Evolutionary conservation across 2,113 vertebrate species (phyloP).

Genomic region (Aegithalos caudatus): DNA sequence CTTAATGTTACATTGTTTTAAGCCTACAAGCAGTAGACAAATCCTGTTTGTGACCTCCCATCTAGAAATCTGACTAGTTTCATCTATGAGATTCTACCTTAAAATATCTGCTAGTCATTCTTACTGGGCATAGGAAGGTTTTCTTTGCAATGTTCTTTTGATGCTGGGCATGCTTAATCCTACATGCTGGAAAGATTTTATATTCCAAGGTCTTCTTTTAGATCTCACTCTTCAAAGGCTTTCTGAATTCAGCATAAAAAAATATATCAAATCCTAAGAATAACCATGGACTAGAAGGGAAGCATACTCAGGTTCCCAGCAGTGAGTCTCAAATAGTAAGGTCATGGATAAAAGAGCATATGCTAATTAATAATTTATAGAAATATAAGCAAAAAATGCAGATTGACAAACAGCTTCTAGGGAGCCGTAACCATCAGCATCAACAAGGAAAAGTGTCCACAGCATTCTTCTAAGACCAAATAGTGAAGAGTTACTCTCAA

Average conservation of each 20-base stretch:
- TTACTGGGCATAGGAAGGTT: not conserved
- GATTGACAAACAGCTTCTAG: not conserved
- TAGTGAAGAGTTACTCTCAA: not conserved
- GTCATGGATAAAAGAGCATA: not conserved
- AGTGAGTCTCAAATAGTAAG: not conserved
- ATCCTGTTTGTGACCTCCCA: not conserved
- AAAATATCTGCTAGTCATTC: not conserved
- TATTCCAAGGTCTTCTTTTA: not conserved
- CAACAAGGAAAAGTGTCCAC: not conserved
- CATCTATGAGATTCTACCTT: not conserved
- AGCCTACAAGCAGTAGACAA: not conserved
- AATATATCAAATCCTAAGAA: not conserved
- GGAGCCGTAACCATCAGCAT: not conserved
- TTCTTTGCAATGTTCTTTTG: not conserved
- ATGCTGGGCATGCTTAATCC: not conserved
- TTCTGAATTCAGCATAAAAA: not conserved
- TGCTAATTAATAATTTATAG: not conserved
- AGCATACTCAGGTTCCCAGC: not conserved
- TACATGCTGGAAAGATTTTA: not conserved
- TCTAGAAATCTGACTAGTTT: not conserved
- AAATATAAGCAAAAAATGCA: not conserved
- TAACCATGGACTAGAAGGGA: not conserved
- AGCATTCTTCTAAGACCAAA: not conserved
- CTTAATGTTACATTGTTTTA: not conserved
- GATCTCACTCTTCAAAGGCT: not conserved